Base-by-base conservation (phyloP, 2,113 vertebrate genomes). In the Oreochromis spilurus region DNA sequence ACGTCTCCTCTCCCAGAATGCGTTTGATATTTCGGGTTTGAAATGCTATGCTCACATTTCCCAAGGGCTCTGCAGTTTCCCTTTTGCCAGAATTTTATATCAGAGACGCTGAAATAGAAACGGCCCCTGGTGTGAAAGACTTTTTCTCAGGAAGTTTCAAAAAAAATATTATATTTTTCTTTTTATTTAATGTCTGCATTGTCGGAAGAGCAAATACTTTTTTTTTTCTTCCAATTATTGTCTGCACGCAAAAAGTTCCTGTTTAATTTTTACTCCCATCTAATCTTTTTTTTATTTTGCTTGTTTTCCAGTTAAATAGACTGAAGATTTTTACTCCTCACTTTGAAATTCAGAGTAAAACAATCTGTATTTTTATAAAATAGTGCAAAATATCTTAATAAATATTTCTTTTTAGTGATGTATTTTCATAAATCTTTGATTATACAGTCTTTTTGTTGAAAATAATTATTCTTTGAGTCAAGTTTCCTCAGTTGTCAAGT, bases 11-110 rank as follows among this genome's bases (percentile, higher is more conserved):
- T 85, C 82, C 83, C 67, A 81, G 5, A 55, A 55, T 79, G 50
- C 67, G 21, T 88, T 84, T 93, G 90, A 89, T 93, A 93, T 95
- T 94, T 94, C 7, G 1, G 7, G 84, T 93, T 86, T 79, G 65
- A 94, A 96, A 96, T 95, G 93, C 55, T 93, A 90, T 31, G 65
- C 83, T 93, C 87, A 89, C 89, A 95, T 95, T 91, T 93, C 92
- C 89, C 52, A 16, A 90, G 90, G 94, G 83, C 86, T 53, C 19
- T n/a, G 24, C 52, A 65, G 10, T 89, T 90, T 91, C 65, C 57
- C 21, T 87, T 83, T 60, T 36, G 62, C 34, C 45, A 45, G 62
- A 89, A 82, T 85, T 87, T 85, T 50, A 57, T 52, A 72, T 89
- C 79, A 50, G 24, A 70, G 38, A 87, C 1, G 5, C 72, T 75